Evolutionary conservation across 1,140 invertebrate genomes (phyloP).

Genomic region (Trachymyrmex septentrionalis): DNA sequence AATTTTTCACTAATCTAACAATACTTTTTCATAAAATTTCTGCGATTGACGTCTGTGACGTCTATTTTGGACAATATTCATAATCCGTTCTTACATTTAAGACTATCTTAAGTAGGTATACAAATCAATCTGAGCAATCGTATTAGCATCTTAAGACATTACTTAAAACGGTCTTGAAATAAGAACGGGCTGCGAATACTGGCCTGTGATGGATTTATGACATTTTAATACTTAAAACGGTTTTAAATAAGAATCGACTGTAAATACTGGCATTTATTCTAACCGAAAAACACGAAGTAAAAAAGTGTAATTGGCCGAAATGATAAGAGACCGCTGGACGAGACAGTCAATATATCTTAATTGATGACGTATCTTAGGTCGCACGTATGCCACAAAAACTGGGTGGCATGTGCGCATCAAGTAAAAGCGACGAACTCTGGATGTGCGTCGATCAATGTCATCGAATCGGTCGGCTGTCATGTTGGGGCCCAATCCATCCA

Average conservation of each 20-base stretch:
- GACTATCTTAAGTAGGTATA: too few species aligned
- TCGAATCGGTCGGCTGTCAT: constrained; percentile 43
- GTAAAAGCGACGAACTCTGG: constrained; percentile 52
- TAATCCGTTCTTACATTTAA: too few species aligned
- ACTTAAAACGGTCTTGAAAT: too few species aligned
- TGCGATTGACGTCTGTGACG: not conserved
- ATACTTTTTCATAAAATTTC: too few species aligned
- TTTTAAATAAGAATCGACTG: too few species aligned
- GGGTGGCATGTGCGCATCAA: not conserved
- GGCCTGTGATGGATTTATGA: too few species aligned
- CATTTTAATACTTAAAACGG: too few species aligned
- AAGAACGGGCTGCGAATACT: too few species aligned
- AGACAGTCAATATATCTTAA: not conserved
- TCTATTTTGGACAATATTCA: too few species aligned
- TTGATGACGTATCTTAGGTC: constrained; percentile 25
- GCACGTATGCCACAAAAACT: not conserved
- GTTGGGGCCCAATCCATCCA: constrained; percentile 36
- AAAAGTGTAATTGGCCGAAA: not conserved
- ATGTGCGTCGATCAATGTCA: constrained; percentile 67
- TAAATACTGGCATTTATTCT: not conserved
- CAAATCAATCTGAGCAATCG: too few species aligned
- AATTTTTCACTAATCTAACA: too few species aligned
- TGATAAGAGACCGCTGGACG: constrained; percentile 27
- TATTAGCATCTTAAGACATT: too few species aligned
- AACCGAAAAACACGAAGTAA: not conserved